Evolutionary conservation across 1,140 invertebrate genomes (phyloP), one percentile per base, ranked within the genome.

Genomic region (Zaprionus nigranus): DNA sequence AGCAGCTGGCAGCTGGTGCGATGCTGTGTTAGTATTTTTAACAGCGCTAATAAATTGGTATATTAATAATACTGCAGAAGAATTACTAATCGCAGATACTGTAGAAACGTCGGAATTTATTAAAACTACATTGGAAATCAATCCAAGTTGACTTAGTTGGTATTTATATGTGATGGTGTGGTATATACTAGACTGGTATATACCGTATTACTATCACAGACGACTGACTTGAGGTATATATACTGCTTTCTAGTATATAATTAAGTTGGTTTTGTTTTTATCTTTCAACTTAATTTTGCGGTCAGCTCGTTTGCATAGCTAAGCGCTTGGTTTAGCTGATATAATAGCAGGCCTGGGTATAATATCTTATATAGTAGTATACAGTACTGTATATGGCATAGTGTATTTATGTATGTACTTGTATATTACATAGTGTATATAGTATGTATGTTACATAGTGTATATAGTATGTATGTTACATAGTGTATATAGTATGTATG

Each of bases 31-130:
- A 24, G 46, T 24, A 53, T 46, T 46, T 17, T 46, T 46, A 28
- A 28, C 26, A 61, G 17, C 43, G 43, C 22, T 28, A 28, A 20
- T 2, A 9, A 26, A 28, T 28, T 20, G 53, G 53, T 56, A 56
- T 56, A 28, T 56, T n/a, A 56, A 30, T 56, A 56, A 56, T 56
- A 56, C 53, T 56, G 24, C 12, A 56, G 24, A 51, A 17, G 13
- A 40, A 40, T 15, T 40, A n/a, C 38, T n/a, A 40, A 40, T 40
- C 38, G 38, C 11, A 22, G 22, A 2, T 7, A 17, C 6, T n/a
- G 40, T 24, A 24, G 46, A 22, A 51, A 22, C 20, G 9, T 9
- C 20, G 20, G 40, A 46, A 46, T 46, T 9, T 17, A 17, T 43
- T n/a, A n/a, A 40, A 28, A n/a, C n/a, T 51, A 56, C 6, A 26